Conservation (phyloP, 2,797 vertebrate genomes). For the Macropus fuliginosus region DNA sequence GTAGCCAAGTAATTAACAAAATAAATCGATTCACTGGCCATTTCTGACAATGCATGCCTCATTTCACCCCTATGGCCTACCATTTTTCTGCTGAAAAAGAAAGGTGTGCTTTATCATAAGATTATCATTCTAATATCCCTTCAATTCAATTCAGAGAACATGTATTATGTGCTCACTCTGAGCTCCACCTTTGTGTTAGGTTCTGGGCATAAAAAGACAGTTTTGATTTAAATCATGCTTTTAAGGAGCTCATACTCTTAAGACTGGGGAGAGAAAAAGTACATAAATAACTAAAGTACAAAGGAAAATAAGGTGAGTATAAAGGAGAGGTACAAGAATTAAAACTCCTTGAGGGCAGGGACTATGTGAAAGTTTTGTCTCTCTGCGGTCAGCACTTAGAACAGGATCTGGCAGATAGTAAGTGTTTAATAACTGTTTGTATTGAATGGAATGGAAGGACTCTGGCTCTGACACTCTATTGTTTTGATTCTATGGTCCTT, state of each 20-base stretch:
- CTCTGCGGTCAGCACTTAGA: background rate
- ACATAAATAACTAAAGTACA: background rate
- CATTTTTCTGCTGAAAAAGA: background rate
- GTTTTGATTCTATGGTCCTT: background rate
- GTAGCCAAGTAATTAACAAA: background rate
- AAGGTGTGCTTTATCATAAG: background rate
- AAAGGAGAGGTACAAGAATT: background rate
- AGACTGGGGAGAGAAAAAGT: background rate
- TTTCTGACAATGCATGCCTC: background rate
- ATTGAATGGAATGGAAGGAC: background rate
- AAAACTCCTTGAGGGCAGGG: background rate
- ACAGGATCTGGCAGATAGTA: background rate
- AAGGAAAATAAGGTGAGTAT: background rate
- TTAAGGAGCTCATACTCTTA: background rate
- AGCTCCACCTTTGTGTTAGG: background rate
- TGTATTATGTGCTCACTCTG: background rate
- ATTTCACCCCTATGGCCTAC: background rate
- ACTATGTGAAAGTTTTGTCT: background rate
- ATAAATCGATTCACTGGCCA: background rate
- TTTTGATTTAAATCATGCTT: background rate
- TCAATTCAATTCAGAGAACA: background rate
- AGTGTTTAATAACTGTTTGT: background rate
- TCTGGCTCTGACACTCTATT: background rate
- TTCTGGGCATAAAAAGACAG: background rate
- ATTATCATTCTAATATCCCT: background rate